phyloP scores from a whole-genome alignment of 1,140 invertebrate species.

The Drosophila pseudoananassae region DNA sequence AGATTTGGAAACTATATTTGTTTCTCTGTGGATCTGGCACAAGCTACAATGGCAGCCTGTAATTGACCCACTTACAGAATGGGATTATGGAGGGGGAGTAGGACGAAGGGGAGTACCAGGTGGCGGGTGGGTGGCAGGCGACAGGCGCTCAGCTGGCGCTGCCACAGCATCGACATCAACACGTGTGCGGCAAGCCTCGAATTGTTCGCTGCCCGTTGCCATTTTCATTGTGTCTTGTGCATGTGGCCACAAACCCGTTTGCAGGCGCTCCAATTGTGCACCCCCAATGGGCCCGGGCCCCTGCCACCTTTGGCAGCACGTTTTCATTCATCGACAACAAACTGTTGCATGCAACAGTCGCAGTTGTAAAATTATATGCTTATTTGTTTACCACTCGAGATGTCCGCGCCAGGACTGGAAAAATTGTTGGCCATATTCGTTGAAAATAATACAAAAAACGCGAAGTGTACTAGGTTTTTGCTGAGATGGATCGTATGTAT shows the following conservation, averaged over 20 bases:
- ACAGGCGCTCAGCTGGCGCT: constrained; percentile 62
- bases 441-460: not conserved
- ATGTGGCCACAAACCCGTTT: constrained; percentile 67
- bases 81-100: constrained; percentile 4
- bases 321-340: constrained; percentile 72
- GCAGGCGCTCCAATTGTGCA: constrained; percentile 68
- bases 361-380: constrained; percentile 63
- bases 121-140: constrained; percentile 34
- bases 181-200: constrained; percentile 59
- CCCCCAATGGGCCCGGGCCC: not conserved
- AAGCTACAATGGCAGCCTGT: constrained; percentile 74
- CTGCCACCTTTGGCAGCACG: constrained; percentile 42
- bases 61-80: constrained; percentile 70
- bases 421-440: not conserved
- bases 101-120: constrained; percentile 36
- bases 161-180: constrained; percentile 38
- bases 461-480: not conserved
- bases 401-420: constrained; percentile 33
- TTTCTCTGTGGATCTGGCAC: constrained; percentile 13
- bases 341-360: constrained; percentile 71
- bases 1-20: not conserved
- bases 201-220: constrained; percentile 30
- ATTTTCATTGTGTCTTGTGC: constrained; percentile 36
- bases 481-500: not conserved
- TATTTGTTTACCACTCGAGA: constrained; percentile 51